phyloP scores from a whole-genome alignment of 2,888 invertebrate genomes.

The Muschampia staudingeri region DNA sequence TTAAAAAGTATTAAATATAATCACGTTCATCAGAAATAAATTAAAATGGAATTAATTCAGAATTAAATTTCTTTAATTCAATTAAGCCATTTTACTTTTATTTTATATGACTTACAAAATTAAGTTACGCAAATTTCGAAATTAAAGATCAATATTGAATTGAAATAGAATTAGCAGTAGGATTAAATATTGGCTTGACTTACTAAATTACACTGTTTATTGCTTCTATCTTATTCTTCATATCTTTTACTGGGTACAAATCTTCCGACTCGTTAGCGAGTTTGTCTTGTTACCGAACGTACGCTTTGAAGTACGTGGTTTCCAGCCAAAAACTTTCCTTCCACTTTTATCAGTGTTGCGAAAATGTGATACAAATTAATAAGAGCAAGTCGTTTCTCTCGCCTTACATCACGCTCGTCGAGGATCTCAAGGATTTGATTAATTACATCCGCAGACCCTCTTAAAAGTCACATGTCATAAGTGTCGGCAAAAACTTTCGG shows the following conservation, averaged over 20 bases:
- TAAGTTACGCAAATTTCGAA: no score
- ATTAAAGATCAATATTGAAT: no score
- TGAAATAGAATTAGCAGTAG: no score
- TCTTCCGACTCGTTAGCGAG: not conserved
- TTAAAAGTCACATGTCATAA: slow-evolving; percentile 83
- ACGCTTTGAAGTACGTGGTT: not conserved
- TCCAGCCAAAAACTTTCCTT: not conserved
- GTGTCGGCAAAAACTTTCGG: slow-evolving; percentile 77
- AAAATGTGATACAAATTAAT: slow-evolving; percentile 51
- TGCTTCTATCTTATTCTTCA: not conserved
- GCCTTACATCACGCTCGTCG: slow-evolving; percentile 49
- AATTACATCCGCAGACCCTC: slow-evolving; percentile 81
- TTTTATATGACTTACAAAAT: no score
- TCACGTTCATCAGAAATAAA: no score
- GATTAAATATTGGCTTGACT: no score
- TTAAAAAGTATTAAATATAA: no score
- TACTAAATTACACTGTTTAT: no score
- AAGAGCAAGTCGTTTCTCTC: slow-evolving; percentile 49
- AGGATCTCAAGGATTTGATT: slow-evolving; percentile 75
- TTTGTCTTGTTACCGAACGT: not conserved
- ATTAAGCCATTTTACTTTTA: no score
- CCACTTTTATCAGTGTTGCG: slow-evolving; percentile 12
- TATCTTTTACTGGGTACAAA: slow-evolving; percentile 19
- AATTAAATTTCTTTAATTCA: no score
- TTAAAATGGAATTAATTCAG: no score